These are phyloP conservation scores for Congeria kusceri DNA, from an alignment of 2,888 invertebrate species.

Conservation along the genomic window DNA sequence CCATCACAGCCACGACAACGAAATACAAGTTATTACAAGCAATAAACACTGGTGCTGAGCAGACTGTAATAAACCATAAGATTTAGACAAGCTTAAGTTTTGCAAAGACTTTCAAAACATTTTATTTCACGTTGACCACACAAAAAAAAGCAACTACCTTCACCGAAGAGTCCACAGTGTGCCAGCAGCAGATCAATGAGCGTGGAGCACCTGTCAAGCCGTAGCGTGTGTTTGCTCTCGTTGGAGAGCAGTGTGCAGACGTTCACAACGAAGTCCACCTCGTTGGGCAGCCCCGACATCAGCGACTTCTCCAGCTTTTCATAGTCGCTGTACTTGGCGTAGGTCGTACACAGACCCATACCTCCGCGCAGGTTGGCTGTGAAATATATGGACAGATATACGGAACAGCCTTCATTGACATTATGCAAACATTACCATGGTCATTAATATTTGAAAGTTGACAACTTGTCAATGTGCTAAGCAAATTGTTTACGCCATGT, in stretches of 20 bases:
- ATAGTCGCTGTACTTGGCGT: conserved; percentile 88
- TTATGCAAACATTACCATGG: too few species aligned
- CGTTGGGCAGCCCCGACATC: conserved; percentile 98
- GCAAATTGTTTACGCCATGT: too few species aligned
- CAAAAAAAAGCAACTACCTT: conserved; percentile 90
- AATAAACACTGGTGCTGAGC: too few species aligned
- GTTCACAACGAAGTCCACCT: conserved; percentile 99
- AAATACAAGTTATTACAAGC: too few species aligned
- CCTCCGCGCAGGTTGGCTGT: conserved; percentile 87
- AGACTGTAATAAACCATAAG: not conserved
- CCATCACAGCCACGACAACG: too few species aligned
- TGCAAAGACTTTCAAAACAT: not conserved
- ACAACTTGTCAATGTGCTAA: too few species aligned
- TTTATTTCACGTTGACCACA: not conserved
- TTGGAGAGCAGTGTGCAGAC: conserved; percentile 98
- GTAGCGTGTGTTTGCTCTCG: conserved; percentile 95
- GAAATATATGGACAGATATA: too few species aligned
- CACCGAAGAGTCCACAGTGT: conserved; percentile 97
- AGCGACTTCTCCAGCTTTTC: conserved; percentile 95
- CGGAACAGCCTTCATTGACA: too few species aligned
- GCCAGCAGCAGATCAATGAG: conserved; percentile 95
- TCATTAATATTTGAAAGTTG: too few species aligned
- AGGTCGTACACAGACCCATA: conserved; percentile 89
- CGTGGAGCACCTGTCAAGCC: conserved; percentile 93
- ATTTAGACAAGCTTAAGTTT: too few species aligned